These are phyloP conservation scores for Cantharis lateralis DNA, from an alignment of 2,888 invertebrate genomes.

Conservation along the genomic window DNA sequence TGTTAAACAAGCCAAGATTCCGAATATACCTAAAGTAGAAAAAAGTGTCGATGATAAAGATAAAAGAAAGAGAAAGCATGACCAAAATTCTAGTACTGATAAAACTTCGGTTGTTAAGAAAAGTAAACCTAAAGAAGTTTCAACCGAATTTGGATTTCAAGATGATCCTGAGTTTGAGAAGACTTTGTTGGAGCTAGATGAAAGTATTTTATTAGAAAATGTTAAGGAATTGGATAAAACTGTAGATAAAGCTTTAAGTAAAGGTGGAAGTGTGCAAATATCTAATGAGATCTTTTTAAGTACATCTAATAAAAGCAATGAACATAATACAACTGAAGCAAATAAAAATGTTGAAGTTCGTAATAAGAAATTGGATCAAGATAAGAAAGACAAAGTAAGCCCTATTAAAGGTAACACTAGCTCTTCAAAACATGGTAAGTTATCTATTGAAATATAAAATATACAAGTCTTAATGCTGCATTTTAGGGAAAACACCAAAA, in stretches of 20 bases:
- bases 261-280: constrained; percentile 19
- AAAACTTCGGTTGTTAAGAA: constrained; percentile 15
- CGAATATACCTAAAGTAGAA: constrained; percentile 30
- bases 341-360: background rate
- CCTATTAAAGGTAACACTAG: background rate
- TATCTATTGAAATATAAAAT: background rate
- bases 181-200: constrained; percentile 69
- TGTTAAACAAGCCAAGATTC: constrained; percentile 59
- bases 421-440: constrained; percentile 12
- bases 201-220: constrained; percentile 51
- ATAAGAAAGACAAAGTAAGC: background rate
- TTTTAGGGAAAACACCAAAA: background rate
- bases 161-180: constrained; percentile 73
- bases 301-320: background rate
- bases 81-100: constrained; percentile 6
- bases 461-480: background rate
- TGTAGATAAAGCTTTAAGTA: constrained; percentile 34
- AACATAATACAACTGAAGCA: background rate
- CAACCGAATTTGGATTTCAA: constrained; percentile 60
- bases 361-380: background rate
- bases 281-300: background rate
- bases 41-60: constrained; percentile 26
- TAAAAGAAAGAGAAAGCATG: constrained; percentile 18
- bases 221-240: constrained; percentile 47
- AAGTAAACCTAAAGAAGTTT: constrained; percentile 39